Percentiles rank a stretch among this genome's conserved stretches.
These are phyloP conservation scores for Platycercus adscitus DNA, from an alignment of 2,113 vertebrate species.

Conservation along the genomic window DNA sequence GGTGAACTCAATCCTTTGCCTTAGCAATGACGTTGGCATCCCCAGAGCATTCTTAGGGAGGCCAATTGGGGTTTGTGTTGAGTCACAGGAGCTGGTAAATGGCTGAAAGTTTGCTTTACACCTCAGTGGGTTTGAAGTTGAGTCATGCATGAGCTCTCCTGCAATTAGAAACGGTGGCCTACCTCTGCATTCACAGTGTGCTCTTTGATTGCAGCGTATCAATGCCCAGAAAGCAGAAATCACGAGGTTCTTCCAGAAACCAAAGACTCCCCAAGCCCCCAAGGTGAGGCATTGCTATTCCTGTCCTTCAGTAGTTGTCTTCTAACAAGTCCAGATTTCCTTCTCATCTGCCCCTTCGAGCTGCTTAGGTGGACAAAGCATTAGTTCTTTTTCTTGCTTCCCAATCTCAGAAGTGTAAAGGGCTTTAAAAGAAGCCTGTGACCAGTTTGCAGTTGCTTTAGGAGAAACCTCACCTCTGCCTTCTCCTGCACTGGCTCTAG, in stretches of 20 bases:
- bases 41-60: neutral
- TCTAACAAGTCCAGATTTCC: neutral
- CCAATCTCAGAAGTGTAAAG: neutral
- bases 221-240: constrained; percentile 96
- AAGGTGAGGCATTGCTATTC: constrained; percentile 79
- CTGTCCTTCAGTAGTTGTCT: neutral
- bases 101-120: neutral
- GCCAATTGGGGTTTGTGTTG: neutral
- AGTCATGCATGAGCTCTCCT: neutral
- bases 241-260: constrained; percentile 93
- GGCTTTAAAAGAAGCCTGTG: neutral
- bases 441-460: neutral
- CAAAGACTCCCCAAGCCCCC: constrained; percentile 89
- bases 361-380: neutral
- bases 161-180: neutral
- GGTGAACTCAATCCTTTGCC: neutral
- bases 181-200: neutral
- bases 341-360: neutral
- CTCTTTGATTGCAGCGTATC: constrained; percentile 79
- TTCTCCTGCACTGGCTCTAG: neutral
- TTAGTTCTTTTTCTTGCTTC: neutral
- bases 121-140: neutral
- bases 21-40: neutral
- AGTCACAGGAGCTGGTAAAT: neutral
- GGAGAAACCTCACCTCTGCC: neutral